Evolutionary conservation across 1,140 invertebrate genomes (phyloP).

Genomic region (Littorina saxatilis): DNA sequence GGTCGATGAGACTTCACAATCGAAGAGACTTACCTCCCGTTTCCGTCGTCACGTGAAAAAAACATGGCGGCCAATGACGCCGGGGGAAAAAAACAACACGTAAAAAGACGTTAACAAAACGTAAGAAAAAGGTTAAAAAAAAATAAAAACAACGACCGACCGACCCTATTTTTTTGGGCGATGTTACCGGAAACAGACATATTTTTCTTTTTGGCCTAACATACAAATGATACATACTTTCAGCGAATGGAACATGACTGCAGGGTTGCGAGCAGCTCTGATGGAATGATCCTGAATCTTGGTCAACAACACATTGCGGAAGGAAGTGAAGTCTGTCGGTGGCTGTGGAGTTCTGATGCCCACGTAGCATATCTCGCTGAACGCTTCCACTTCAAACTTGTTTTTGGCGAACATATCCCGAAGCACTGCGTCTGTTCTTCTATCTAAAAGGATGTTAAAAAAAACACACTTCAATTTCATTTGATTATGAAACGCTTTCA

Average conservation of each 20-base stretch:
- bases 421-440: conserved; percentile 81
- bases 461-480: no score
- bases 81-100: no score
- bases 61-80: no score
- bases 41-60: no score
- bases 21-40: no score
- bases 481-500: no score
- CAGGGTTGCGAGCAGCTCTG: conserved; percentile 81
- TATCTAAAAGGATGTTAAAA: conserved; percentile 43
- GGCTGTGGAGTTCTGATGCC: conserved; percentile 79
- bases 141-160: no score
- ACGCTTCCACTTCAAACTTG: conserved; percentile 82
- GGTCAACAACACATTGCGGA: conserved; percentile 77
- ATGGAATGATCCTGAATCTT: conserved; percentile 84
- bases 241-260: conserved; percentile 82
- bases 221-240: conserved; percentile 75
- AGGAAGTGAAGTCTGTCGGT: conserved; percentile 79
- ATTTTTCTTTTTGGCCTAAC: neutral
- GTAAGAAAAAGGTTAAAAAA: no score
- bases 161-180: no score
- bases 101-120: no score
- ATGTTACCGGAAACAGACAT: no score
- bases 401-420: conserved; percentile 81
- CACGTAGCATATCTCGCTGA: conserved; percentile 85
- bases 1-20: no score